These are phyloP conservation scores for Clamator glandarius DNA, from an alignment of 2,797 vertebrate species.

Conservation along the genomic window DNA sequence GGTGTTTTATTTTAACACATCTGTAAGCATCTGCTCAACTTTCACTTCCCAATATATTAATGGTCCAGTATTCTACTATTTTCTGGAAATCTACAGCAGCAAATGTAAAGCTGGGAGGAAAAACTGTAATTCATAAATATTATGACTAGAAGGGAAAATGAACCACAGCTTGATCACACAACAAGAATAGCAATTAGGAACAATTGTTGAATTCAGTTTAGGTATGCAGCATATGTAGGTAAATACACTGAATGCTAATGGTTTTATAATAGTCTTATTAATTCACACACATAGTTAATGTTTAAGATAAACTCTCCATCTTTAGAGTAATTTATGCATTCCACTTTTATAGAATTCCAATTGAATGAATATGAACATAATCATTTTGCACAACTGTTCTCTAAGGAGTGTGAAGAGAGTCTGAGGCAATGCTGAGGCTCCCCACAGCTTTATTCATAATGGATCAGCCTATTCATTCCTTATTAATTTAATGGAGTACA, in stretches of 20 bases:
- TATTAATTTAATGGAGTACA: conserved; percentile 94
- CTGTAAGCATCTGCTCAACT: not conserved
- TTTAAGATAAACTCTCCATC: conserved; percentile 86
- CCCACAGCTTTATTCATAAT: conserved; percentile 89
- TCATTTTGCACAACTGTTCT: conserved; percentile 87
- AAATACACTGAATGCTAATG: conserved; percentile 90
- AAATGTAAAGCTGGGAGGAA: too few relatives aligned
- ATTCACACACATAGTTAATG: conserved; percentile 90
- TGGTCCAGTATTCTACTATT: not conserved
- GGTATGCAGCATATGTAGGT: conserved; percentile 78
- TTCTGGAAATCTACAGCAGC: too few relatives aligned
- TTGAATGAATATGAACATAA: conserved; percentile 87
- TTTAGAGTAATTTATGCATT: conserved; percentile 86
- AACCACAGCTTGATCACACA: conserved; percentile 71
- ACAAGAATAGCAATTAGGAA: conserved; percentile 72
- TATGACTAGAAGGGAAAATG: conserved; percentile 73
- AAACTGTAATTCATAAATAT: conserved; percentile 63
- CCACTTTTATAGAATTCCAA: conserved; percentile 87
- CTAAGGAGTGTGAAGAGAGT: conserved; percentile 83
- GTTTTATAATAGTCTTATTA: conserved; percentile 95
- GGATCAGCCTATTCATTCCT: conserved; percentile 88
- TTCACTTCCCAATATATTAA: not conserved
- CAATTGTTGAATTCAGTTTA: conserved; percentile 80
- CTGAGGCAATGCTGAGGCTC: conserved; percentile 78
- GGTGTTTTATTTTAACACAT: not conserved